Base-by-base conservation (phyloP, 1,140 invertebrate species). In the Musca vetustissima region DNA sequence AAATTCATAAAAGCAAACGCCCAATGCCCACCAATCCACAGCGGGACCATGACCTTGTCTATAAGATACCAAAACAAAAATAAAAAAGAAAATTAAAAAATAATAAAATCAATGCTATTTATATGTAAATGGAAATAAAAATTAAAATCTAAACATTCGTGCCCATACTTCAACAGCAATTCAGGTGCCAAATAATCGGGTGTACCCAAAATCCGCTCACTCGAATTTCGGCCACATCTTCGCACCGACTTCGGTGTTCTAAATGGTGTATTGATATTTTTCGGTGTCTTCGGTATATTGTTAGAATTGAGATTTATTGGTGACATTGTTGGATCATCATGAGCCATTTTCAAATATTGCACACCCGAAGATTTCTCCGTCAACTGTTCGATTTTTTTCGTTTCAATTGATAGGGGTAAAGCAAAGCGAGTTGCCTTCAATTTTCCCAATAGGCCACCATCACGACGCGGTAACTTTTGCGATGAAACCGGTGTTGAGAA, bases 171-270 rank as follows among this genome's bases (percentile, higher is more conserved):
- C 52, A 92, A 76, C 4, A 98, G 85, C 61, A 98, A 84, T 83
- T 98, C 96, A 1, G 96, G 96, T 2, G 96, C 95, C 32, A 98
- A 85, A 83, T 98, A 98, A 84, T 98, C 96, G 0, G 96, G 96
- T 1, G 96, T 98, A 0, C 96, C 96, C 7, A 98, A 84, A 69
- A 98, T 94, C 28, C 92, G 86, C 71, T 91, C 88, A 73, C 92
- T 91, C 0, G 90, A 91, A 8, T 67, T 47, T 13, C 84, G 76
- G 48, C 85, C 80, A 0, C 90, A 85, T 64, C 93, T 85, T 69
- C 93, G 83, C 0, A 97, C 92, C 47, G 92, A 95, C 79, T 97
- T 97, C 0, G 94, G 95, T 0, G 95, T 96, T 73, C 93, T 83
- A 68, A 90, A 94, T 1, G 93, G 93, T 1, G 92, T 95, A 50